A percentile compares a stretch with the other conserved stretches of the same genome.
These are phyloP conservation scores for Lacerta agilis DNA, from an alignment of 2,797 vertebrate genomes.

Conservation along the genomic window DNA sequence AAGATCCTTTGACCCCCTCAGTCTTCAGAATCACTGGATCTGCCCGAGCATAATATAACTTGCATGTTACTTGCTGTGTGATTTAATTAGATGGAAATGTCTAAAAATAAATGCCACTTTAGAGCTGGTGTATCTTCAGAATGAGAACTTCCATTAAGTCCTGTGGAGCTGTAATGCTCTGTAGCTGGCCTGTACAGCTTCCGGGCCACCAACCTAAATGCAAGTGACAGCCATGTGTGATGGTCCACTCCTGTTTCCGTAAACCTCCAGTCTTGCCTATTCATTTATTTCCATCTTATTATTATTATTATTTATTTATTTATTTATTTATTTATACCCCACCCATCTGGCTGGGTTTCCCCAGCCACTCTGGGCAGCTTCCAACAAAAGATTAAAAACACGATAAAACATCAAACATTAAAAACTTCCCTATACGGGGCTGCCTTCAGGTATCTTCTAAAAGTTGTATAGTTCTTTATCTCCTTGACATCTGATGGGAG, in stretches of 20 bases:
- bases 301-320: too few relatives aligned
- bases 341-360: too few relatives aligned
- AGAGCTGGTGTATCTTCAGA: not conserved
- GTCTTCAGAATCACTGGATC: not conserved
- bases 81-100: conserved; percentile 25
- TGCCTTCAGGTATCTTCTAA: too few relatives aligned
- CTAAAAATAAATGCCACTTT: not conserved
- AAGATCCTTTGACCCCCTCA: not conserved
- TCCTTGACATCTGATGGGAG: too few relatives aligned
- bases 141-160: not conserved
- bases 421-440: too few relatives aligned
- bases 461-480: accelerated
- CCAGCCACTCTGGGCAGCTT: too few relatives aligned
- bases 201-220: not conserved
- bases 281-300: too few relatives aligned
- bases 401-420: too few relatives aligned
- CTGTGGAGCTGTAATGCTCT: not conserved
- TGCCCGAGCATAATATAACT: not conserved
- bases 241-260: not conserved
- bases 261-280: not conserved
- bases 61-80: not conserved
- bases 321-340: too few relatives aligned
- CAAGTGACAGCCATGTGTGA: not conserved
- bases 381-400: too few relatives aligned
- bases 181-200: not conserved